These are phyloP conservation scores for Drosophila demipolita DNA, from an alignment of 2,888 invertebrate species.

Conservation along the genomic window DNA sequence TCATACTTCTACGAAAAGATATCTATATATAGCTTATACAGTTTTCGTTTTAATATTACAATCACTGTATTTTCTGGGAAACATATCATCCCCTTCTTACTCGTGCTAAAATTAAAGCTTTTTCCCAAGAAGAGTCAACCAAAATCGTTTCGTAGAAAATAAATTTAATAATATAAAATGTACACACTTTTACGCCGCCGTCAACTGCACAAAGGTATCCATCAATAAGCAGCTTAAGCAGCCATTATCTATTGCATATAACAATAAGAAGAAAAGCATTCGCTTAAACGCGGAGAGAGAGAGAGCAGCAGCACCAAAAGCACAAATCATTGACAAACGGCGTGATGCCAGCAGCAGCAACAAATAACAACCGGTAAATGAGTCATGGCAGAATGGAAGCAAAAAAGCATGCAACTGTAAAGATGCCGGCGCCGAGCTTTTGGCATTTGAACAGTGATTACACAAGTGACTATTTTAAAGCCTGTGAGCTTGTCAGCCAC, in stretches of 20 bases:
- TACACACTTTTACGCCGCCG: neutral
- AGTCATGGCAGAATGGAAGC: slow-evolving; percentile 35
- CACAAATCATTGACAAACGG: slow-evolving; percentile 19
- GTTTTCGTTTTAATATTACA: slow-evolving; percentile 13
- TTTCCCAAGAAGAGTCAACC: slow-evolving; percentile 31
- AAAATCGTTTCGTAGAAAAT: slow-evolving; percentile 39
- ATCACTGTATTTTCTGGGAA: slow-evolving; percentile 38
- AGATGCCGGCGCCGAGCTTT: slow-evolving; percentile 7
- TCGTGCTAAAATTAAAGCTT: slow-evolving; percentile 29
- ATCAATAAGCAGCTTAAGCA: slow-evolving; percentile 1
- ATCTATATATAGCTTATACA: neutral
- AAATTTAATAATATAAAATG: neutral
- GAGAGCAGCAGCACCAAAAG: neutral
- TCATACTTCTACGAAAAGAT: too few species aligned
- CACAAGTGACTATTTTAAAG: slow-evolving; percentile 31
- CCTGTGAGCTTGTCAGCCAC: slow-evolving; percentile 17
- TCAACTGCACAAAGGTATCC: neutral
- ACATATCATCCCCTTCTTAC: slow-evolving; percentile 9
- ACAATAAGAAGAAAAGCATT: neutral
- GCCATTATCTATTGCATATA: slow-evolving; percentile 6
- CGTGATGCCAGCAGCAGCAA: slow-evolving; percentile 1
- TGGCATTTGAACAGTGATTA: slow-evolving; percentile 7
- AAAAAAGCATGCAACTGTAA: slow-evolving; percentile 5
- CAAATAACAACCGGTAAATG: slow-evolving; percentile 57
- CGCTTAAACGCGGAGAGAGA: neutral